phyloP scores from a whole-genome alignment of 2,113 vertebrate species.

The Rynchops niger region DNA sequence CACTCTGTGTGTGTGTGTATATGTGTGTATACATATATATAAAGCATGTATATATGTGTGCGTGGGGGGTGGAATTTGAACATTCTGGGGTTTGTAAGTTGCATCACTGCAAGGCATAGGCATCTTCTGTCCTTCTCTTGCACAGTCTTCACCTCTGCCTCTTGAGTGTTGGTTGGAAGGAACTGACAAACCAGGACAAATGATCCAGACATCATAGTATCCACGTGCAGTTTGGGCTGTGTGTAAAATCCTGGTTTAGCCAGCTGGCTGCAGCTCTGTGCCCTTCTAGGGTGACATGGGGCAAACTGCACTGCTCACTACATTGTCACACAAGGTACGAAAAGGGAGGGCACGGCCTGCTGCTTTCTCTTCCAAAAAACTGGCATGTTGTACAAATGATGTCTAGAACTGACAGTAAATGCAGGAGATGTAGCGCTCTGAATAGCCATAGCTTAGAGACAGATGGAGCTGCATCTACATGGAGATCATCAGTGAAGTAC shows the following conservation, averaged over 20 bases:
- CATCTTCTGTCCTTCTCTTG: neutral
- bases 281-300: neutral
- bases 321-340: neutral
- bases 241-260: neutral
- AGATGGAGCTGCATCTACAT: neutral
- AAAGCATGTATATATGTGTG: neutral
- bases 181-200: neutral
- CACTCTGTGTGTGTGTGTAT: rapidly evolving
- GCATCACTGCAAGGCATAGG: neutral
- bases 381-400: neutral
- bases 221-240: rapidly evolving
- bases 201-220: neutral
- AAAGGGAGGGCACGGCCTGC: neutral
- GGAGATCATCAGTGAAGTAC: neutral
- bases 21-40: neutral
- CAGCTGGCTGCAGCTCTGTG: neutral
- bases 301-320: neutral
- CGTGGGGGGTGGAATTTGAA: neutral
- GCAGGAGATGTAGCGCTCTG: neutral
- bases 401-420: neutral
- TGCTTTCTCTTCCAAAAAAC: neutral
- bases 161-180: neutral
- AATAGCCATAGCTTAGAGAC: neutral
- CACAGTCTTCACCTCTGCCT: neutral
- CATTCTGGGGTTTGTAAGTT: neutral